Evolutionary conservation across 2,797 vertebrate genomes (phyloP).

Genomic region (Liparis tanakae): DNA sequence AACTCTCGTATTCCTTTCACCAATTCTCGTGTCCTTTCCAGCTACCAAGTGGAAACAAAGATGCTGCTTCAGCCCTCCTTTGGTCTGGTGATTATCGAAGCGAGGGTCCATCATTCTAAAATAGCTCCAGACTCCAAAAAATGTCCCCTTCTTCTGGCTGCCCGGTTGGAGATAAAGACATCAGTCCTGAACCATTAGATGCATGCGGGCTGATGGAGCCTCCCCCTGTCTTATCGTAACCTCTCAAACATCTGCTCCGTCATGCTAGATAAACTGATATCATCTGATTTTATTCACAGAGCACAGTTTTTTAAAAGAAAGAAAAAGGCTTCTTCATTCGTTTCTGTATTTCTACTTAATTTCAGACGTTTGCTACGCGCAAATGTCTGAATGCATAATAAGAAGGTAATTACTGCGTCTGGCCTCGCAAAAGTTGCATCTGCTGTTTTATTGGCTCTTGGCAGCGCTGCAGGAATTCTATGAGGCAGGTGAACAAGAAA

Average conservation of each 20-base stretch:
- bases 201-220: conserved; percentile 40
- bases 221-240: conserved; percentile 44
- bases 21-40: conserved; percentile 64
- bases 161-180: conserved; percentile 58
- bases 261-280: conserved; percentile 39
- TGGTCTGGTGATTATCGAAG: conserved; percentile 76
- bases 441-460: conserved; percentile 70
- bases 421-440: conserved; percentile 59
- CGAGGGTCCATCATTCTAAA: conserved; percentile 74
- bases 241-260: conserved; percentile 32
- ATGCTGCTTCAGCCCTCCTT: conserved; percentile 74
- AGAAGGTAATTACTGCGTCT: conserved; percentile 73
- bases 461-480: conserved; percentile 70
- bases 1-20: conserved; percentile 75
- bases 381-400: conserved; percentile 54
- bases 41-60: conserved; percentile 79
- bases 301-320: conserved; percentile 21
- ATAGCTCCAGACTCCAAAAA: conserved; percentile 75
- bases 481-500: conserved; percentile 78
- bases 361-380: conserved; percentile 51
- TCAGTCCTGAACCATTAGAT: conserved; percentile 64
- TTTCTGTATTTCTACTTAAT: conserved; percentile 58
- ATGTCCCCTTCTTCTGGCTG: conserved; percentile 66
- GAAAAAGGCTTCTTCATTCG: conserved; percentile 16
- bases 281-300: conserved; percentile 36